Conservation (phyloP, 2,888 invertebrate species). For the Cataglyphis altisquamis region DNA sequence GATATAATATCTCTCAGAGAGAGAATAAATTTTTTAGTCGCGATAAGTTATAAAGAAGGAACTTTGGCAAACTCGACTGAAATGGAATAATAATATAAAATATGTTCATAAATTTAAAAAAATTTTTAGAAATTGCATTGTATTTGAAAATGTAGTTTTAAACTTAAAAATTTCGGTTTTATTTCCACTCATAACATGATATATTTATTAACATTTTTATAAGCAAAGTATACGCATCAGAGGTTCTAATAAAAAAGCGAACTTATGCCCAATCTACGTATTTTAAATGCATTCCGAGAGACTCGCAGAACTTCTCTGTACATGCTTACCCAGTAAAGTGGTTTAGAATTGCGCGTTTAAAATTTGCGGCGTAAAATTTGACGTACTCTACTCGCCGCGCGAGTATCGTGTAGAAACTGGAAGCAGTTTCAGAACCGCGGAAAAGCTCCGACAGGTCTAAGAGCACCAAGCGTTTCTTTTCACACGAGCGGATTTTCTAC, state of each 20-base stretch:
- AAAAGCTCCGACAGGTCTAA: constrained; percentile 52
- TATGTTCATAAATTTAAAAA: background rate
- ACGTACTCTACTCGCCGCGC: constrained; percentile 14
- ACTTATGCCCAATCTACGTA: background rate
- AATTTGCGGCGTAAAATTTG: constrained; percentile 43
- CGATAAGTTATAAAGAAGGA: background rate
- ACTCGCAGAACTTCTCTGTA: background rate
- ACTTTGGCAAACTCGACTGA: background rate
- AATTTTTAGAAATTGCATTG: background rate
- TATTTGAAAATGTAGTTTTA: background rate
- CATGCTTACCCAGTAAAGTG: background rate
- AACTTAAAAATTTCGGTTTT: constrained; percentile 5
- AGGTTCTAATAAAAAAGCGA: background rate
- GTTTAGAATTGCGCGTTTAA: constrained; percentile 4
- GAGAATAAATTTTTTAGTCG: background rate
- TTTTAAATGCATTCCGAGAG: background rate
- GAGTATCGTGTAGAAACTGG: constrained; percentile 10
- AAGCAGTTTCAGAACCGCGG: constrained; percentile 40
- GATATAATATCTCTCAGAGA: background rate
- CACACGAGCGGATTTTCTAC: constrained; percentile 56
- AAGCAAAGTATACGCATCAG: background rate
- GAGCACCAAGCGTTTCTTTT: constrained; percentile 42
- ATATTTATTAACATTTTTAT: background rate
- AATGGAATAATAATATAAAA: background rate
- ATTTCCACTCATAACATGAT: background rate